Conservation (phyloP, 2,797 vertebrate species). For the Lutjanus campechanus region DNA sequence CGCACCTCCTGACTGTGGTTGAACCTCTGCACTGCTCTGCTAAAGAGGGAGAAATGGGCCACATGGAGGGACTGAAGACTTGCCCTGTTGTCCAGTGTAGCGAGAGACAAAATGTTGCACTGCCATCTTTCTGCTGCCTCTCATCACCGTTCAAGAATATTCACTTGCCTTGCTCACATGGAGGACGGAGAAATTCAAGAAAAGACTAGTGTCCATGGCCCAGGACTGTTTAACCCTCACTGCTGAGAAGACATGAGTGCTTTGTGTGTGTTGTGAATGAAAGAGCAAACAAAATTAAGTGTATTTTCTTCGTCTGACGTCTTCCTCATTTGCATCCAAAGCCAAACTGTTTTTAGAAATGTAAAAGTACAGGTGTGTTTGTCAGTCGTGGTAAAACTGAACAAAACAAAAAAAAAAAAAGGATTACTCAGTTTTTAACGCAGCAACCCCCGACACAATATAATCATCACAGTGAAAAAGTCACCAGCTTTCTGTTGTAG, state of each 20-base stretch:
- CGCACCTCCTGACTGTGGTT: constrained; percentile 45
- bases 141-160: constrained; percentile 17
- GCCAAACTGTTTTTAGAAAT: constrained; percentile 64
- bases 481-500: constrained; percentile 49
- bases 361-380: constrained; percentile 18
- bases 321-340: constrained; percentile 47
- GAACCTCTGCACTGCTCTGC: constrained; percentile 34
- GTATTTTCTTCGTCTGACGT: constrained; percentile 27
- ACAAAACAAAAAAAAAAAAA: background rate
- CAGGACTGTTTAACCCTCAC: constrained; percentile 23
- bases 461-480: constrained; percentile 28
- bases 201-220: constrained; percentile 6
- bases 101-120: constrained; percentile 32
- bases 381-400: constrained; percentile 14
- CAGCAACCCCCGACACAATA: constrained; percentile 2
- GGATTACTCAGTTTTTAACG: constrained; percentile 3
- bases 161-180: constrained; percentile 21
- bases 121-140: constrained; percentile 50
- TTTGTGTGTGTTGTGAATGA: constrained; percentile 54
- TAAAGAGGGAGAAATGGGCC: background rate
- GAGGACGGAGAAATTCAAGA: constrained; percentile 20
- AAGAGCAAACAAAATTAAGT: constrained; percentile 20
- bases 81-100: background rate
- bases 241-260: constrained; percentile 4
- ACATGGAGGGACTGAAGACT: constrained; percentile 29